These are phyloP conservation scores for Acyrthosiphon pisum DNA, from an alignment of 1,140 invertebrate genomes.

Conservation along the genomic window DNA sequence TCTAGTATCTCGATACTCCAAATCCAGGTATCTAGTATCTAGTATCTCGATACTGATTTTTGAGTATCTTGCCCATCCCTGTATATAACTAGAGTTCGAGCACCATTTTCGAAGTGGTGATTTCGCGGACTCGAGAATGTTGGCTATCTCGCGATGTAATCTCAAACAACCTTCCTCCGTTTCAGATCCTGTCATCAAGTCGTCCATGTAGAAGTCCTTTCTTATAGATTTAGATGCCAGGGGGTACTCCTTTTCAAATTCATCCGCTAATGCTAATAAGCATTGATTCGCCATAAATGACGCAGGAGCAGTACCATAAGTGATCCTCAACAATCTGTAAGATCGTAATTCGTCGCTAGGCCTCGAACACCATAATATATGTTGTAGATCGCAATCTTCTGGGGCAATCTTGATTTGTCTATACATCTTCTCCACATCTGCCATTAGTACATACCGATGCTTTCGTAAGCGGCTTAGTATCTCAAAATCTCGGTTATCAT, in stretches of 20 bases:
- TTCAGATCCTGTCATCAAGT: background rate
- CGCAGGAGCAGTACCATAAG: conserved; percentile 62
- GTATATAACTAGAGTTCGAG: background rate
- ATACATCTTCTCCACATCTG: conserved; percentile 62
- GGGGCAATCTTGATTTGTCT: conserved; percentile 56
- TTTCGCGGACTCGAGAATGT: background rate
- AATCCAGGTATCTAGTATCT: too few species aligned
- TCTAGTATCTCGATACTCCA: too few species aligned
- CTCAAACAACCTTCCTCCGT: background rate
- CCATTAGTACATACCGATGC: conserved; percentile 60
- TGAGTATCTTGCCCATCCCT: too few species aligned
- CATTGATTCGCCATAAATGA: conserved; percentile 62
- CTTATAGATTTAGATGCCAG: too few species aligned
- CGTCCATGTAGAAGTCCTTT: background rate
- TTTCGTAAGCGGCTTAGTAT: conserved; percentile 60
- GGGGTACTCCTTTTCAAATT: background rate
- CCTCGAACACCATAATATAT: conserved; percentile 62
- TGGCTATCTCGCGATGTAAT: background rate
- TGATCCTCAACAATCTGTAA: conserved; percentile 61
- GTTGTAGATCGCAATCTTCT: conserved; percentile 61
- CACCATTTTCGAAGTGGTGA: conserved; percentile 20
- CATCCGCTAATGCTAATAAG: conserved; percentile 60
- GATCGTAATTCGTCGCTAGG: conserved; percentile 22
- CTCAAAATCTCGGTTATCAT: too few species aligned
- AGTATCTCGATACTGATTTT: too few species aligned